Evolutionary conservation across 2,888 invertebrate species (phyloP), one percentile per base, ranked within the genome.

Genomic region (Nineta flava): DNA sequence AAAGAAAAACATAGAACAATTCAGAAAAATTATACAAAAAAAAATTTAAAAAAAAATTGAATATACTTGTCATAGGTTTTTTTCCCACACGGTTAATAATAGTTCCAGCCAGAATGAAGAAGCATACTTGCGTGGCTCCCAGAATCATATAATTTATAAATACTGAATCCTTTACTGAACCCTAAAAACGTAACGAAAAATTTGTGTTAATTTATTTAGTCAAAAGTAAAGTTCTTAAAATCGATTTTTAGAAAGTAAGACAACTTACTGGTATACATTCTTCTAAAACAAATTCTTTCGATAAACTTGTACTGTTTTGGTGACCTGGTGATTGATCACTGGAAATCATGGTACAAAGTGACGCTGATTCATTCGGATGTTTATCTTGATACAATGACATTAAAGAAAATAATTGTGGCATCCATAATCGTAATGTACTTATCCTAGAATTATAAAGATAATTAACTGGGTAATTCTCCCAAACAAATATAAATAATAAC

Each of bases 391-490:
- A 66, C 51, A 67, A 65, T 53, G 63, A 64, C 47, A 83, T 79
- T 62, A 83, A 81, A 49, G 83, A 78, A 55, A 90, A 88, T 15
- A 92, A 70, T 61, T 90, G 87, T 0, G 91, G 91, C 56, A 90
- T 74, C 90, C 91, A 92, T 32, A 91, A 72, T 13, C 88, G 80
- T 38, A 91, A 69, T 0, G 88, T 87, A 60, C 90, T 90, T 55
- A 83, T 55, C 42, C 67, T 67, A 50, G 52, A 61, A 55, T 50
- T 9, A n/a, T 13, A 9, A 12, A 40, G 16, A 41, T 38, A 41
- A 34, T 16, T 7, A 19, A 47, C 43, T 21, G 26, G n/a, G n/a
- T 5, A 19, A 19, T 3, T 19, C 19, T 19, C 7, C 26, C 26
- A 26, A 26, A 26, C n/a, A n/a, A n/a, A n/a, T n/a, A n/a, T n/a